phyloP scores from a whole-genome alignment of 2,113 vertebrate species.

The Xenopus tropicalis region UCB_Xtro_10.0 CM004443.2:141453501-141454000 shows the following conservation, averaged over 20 bases:
- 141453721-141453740: too few species aligned
- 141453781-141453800: neutral
- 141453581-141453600: neutral
- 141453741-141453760: neutral
- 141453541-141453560: slow-evolving; percentile 11
- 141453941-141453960: too few species aligned
- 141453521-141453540: neutral
- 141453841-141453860: neutral
- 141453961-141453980: too few species aligned
- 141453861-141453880: neutral
- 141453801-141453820: neutral
- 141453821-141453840: neutral
- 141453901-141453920: too few species aligned
- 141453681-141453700: neutral
- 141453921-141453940: too few species aligned
- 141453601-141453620: neutral
- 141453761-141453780: neutral
- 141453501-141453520: neutral
- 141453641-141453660: neutral
- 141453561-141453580: neutral
- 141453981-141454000: too few species aligned
- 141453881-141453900: neutral
- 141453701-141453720: neutral
- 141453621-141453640: neutral
- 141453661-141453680: neutral